Evolutionary conservation across 2,113 vertebrate genomes (phyloP).

Genomic region (Dicerorhinus sumatrensis): DNA sequence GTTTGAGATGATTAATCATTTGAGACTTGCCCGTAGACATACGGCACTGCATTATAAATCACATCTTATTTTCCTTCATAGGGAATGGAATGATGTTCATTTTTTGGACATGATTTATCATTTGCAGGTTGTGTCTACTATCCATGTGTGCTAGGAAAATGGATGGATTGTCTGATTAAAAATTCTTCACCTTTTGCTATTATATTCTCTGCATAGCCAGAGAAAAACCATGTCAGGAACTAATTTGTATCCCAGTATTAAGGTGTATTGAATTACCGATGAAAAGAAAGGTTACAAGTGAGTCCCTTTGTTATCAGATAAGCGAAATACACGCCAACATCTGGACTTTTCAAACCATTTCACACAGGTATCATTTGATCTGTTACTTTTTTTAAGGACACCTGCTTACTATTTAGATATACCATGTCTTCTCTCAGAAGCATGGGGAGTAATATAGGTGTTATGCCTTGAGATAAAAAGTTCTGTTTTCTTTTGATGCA

Average conservation of each 20-base stretch:
- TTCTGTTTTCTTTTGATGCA: constrained; percentile 18
- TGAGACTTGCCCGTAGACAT: constrained; percentile 57
- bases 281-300: not conserved
- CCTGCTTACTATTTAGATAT: not conserved
- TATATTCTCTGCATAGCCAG: constrained; percentile 40
- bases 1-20: constrained; percentile 78
- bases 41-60: constrained; percentile 73
- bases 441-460: not conserved
- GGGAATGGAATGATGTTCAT: constrained; percentile 71
- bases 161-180: constrained; percentile 78
- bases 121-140: constrained; percentile 72
- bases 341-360: constrained; percentile 50
- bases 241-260: not conserved
- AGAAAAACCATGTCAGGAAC: constrained; percentile 36
- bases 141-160: constrained; percentile 67
- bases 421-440: constrained; percentile 34
- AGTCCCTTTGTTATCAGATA: constrained; percentile 32
- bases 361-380: constrained; percentile 18
- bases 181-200: constrained; percentile 63
- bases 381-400: constrained; percentile 28
- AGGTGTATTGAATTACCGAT: constrained; percentile 45
- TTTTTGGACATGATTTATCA: constrained; percentile 81
- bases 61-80: constrained; percentile 78
- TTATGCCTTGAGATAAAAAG: constrained; percentile 17
- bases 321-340: not conserved